phyloP scores from a whole-genome alignment of 2,113 vertebrate genomes.

The Albula glossodonta region DNA sequence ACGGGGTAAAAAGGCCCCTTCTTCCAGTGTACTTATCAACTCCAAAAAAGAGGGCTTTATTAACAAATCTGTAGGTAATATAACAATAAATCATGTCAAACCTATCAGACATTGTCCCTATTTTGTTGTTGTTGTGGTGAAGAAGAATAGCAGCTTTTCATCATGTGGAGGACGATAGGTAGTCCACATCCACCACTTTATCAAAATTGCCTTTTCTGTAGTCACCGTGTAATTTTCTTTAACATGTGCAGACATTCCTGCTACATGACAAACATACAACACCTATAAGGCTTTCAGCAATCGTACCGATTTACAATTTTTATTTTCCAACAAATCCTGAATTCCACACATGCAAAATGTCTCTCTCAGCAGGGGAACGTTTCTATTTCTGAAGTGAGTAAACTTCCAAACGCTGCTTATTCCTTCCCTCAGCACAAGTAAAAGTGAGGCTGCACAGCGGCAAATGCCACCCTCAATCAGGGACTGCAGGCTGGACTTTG shows the following conservation, averaged over 20 bases:
- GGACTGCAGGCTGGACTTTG: constrained; percentile 49
- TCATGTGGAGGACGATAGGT: not conserved
- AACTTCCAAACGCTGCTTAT: not conserved
- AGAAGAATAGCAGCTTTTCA: not conserved
- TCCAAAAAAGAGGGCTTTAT: not conserved
- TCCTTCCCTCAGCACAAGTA: not conserved
- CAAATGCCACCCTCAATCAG: constrained; percentile 43
- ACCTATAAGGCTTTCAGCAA: not conserved
- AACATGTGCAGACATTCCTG: not conserved
- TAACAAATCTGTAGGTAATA: not conserved
- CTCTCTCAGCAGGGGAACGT: not conserved
- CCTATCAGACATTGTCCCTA: not conserved
- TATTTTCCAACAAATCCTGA: not conserved
- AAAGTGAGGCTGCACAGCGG: constrained; percentile 24
- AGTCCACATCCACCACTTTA: not conserved
- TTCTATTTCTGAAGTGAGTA: not conserved
- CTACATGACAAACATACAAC: too few relatives aligned
- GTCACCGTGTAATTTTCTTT: not conserved
- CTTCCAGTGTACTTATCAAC: not conserved
- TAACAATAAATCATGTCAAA: not conserved
- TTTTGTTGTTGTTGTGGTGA: not conserved
- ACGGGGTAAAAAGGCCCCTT: not conserved
- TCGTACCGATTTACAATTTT: not conserved
- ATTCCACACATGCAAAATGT: not conserved
- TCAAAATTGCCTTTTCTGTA: not conserved